phyloP scores from a whole-genome alignment of 2,888 invertebrate genomes.

The Nysson spinosus region DNA sequence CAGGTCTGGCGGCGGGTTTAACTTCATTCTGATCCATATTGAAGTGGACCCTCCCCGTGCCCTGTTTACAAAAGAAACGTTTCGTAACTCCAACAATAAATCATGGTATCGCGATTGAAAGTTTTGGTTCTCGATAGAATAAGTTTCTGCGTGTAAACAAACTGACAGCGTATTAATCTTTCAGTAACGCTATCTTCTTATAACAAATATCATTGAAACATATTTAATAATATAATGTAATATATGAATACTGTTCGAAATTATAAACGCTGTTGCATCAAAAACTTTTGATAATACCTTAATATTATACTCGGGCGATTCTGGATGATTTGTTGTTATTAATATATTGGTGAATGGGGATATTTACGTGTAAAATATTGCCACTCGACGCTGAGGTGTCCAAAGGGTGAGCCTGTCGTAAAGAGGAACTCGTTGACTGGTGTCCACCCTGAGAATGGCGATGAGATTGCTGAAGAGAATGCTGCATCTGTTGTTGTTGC shows the following conservation, averaged over 20 bases:
- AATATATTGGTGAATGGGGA: neutral
- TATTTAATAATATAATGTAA: too few species aligned
- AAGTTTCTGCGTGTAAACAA: neutral
- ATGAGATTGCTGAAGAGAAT: slow-evolving; percentile 64
- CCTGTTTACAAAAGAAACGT: slow-evolving; percentile 51
- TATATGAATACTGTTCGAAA: too few species aligned
- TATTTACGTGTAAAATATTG: slow-evolving; percentile 81
- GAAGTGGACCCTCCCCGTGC: slow-evolving; percentile 70
- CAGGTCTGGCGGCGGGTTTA: slow-evolving; percentile 62
- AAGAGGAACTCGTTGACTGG: slow-evolving; percentile 48
- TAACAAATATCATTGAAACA: neutral
- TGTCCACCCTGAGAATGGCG: slow-evolving; percentile 51
- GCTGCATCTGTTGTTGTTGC: slow-evolving; percentile 80
- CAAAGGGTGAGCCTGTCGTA: slow-evolving; percentile 68
- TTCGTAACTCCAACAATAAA: too few species aligned
- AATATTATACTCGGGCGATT: too few species aligned
- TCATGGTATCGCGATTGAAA: neutral
- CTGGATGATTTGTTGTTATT: neutral
- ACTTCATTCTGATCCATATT: slow-evolving; percentile 63
- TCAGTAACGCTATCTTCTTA: neutral
- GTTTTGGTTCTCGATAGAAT: neutral
- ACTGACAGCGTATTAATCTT: neutral
- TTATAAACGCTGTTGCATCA: too few species aligned
- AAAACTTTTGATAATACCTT: too few species aligned
- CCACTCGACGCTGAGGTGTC: slow-evolving; percentile 82